Evolutionary conservation across 2,888 invertebrate species (phyloP).

Genomic region (Gerris lacustris): DNA sequence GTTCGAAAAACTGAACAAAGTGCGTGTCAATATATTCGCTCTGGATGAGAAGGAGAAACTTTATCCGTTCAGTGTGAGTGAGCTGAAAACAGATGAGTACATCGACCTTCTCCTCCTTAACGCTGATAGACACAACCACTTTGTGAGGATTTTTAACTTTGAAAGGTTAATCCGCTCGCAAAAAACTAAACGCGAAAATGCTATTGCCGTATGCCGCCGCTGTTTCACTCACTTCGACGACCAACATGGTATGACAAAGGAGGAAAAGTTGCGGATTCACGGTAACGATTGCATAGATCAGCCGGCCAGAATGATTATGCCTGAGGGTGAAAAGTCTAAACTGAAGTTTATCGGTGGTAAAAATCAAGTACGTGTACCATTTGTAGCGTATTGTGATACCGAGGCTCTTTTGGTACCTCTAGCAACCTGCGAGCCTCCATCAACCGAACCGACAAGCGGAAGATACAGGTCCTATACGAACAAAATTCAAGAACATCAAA

Average conservation of each 20-base stretch:
- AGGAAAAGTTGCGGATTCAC: neutral
- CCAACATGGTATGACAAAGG: neutral
- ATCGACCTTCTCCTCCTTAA: neutral
- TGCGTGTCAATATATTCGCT: neutral
- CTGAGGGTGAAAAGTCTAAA: neutral
- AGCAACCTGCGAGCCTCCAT: neutral
- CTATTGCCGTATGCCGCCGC: neutral
- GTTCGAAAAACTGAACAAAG: neutral
- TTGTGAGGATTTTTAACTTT: neutral
- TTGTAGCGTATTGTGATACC: neutral
- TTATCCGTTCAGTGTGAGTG: neutral
- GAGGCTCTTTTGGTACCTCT: neutral
- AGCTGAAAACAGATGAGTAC: neutral
- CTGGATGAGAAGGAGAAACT: conserved; percentile 2
- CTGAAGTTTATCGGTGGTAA: neutral
- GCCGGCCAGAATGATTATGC: neutral
- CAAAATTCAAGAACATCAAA: neutral
- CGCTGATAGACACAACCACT: neutral
- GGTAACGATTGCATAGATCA: neutral
- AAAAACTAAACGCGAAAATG: conserved; percentile 3
- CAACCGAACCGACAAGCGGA: neutral
- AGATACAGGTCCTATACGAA: neutral
- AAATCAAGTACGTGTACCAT: neutral
- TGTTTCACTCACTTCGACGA: conserved; percentile 7
- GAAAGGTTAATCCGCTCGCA: conserved; percentile 2